Conservation (phyloP, 1,140 invertebrate species). For the Brachionus koreanus region DNA sequence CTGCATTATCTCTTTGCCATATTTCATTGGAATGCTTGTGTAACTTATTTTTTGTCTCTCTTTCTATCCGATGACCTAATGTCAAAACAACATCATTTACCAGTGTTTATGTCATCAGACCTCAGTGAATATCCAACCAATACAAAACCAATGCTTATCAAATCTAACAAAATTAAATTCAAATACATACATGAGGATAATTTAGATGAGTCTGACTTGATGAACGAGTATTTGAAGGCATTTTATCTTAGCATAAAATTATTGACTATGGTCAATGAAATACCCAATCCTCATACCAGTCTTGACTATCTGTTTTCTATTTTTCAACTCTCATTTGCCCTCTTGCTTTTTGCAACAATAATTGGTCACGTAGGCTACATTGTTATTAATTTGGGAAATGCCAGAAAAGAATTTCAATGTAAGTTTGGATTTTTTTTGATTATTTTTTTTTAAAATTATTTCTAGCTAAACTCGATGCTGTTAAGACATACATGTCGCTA, state of each 20-base stretch:
- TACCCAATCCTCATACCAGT: conserved; percentile 72
- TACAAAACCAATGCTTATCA: background rate
- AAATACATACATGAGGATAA: background rate
- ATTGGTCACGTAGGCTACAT: conserved; percentile 59
- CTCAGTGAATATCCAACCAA: background rate
- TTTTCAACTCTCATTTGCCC: conserved; percentile 55
- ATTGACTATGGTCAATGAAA: conserved; percentile 76
- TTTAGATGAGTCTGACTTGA: conserved; percentile 14
- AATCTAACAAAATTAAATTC: background rate
- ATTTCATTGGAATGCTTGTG: conserved; percentile 98
- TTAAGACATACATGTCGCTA: conserved; percentile 98
- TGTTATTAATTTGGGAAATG: conserved; percentile 57
- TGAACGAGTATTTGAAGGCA: conserved; percentile 81
- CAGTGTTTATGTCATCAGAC: background rate
- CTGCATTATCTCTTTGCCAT: conserved; percentile 94
- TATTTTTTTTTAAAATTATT: conserved; percentile 45
- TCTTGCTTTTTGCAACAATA: conserved; percentile 58
- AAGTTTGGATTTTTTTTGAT: conserved; percentile 46
- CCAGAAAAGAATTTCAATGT: conserved; percentile 60
- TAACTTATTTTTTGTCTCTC: conserved; percentile 72
- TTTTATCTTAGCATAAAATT: conserved; percentile 96
- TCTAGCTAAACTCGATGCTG: conserved; percentile 90
- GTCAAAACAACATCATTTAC: conserved; percentile 6
- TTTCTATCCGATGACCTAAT: conserved; percentile 36
- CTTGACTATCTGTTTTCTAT: conserved; percentile 60